These are phyloP conservation scores for Drosophila paranaensis DNA, from an alignment of 2,888 invertebrate species.

Conservation along the genomic window DNA sequence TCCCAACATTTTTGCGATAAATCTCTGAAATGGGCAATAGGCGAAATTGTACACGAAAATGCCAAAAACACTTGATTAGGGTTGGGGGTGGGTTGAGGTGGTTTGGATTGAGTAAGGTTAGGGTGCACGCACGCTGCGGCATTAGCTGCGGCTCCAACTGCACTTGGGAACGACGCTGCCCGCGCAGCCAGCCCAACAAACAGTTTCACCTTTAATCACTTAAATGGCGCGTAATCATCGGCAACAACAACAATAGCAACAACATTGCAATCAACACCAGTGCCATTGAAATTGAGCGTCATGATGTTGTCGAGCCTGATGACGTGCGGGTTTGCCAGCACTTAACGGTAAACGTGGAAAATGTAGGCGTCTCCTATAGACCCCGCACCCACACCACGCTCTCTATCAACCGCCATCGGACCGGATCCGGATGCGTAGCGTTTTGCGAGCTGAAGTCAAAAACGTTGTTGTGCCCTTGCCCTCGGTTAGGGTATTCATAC, in stretches of 20 bases:
- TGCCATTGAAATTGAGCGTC: slow-evolving; percentile 71
- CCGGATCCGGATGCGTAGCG: slow-evolving; percentile 66
- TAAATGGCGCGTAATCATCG: slow-evolving; percentile 77
- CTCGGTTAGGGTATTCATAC: background rate
- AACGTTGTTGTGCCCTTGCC: slow-evolving; percentile 13
- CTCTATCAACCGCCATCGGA: background rate
- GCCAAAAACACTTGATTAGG: slow-evolving; percentile 22
- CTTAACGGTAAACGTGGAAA: slow-evolving; percentile 58
- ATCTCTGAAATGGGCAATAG: slow-evolving; percentile 66
- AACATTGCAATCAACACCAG: slow-evolving; percentile 73
- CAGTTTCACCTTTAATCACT: slow-evolving; percentile 79
- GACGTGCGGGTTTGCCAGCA: slow-evolving; percentile 72
- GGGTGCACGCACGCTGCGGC: background rate
- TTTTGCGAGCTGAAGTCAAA: slow-evolving; percentile 50
- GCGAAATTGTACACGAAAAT: slow-evolving; percentile 51
- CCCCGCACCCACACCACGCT: background rate
- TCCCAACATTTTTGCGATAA: slow-evolving; percentile 44
- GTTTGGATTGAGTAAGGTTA: background rate
- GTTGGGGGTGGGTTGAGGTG: background rate
- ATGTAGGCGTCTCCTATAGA: slow-evolving; percentile 34
- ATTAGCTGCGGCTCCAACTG: slow-evolving; percentile 14
- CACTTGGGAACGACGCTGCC: background rate
- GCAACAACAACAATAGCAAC: slow-evolving; percentile 39
- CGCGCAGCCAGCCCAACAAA: slow-evolving; percentile 18
- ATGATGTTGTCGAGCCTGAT: slow-evolving; percentile 62